Percentiles rank a stretch among this genome's conserved stretches.
These are phyloP conservation scores for Sylvietta virens DNA, from an alignment of 2,113 vertebrate species.

Conservation along the genomic window DNA sequence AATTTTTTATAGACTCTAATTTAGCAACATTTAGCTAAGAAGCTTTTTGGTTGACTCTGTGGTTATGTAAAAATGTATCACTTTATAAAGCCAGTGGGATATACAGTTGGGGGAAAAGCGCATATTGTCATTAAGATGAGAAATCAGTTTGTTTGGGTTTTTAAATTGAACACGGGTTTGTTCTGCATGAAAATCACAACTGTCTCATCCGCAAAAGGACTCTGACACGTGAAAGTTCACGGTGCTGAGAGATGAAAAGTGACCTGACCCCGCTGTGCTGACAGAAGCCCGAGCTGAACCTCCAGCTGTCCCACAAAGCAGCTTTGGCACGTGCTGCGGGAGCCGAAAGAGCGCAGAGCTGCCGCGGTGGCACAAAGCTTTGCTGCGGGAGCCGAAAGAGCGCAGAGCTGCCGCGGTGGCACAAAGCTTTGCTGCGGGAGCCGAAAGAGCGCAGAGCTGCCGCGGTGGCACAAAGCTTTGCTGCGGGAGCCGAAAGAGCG, in stretches of 20 bases:
- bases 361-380: neutral
- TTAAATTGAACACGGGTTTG: neutral
- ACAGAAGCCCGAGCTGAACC: neutral
- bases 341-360: neutral
- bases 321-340: neutral
- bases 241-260: neutral
- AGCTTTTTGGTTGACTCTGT: neutral
- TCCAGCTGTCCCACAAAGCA: neutral
- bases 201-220: neutral
- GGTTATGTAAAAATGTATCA: neutral
- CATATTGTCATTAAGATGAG: neutral
- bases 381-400: too few species aligned
- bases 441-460: neutral
- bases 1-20: neutral
- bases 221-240: neutral
- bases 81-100: neutral
- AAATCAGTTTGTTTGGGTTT: neutral
- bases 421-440: neutral
- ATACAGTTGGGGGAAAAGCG: neutral
- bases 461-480: too few species aligned
- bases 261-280: neutral
- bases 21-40: neutral
- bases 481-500: fast-evolving
- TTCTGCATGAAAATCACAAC: neutral
- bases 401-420: too few species aligned